Evolutionary conservation across 2,888 invertebrate genomes (phyloP), one percentile per base, ranked within the genome.

Genomic region (Ariolimax columbianus): DNA sequence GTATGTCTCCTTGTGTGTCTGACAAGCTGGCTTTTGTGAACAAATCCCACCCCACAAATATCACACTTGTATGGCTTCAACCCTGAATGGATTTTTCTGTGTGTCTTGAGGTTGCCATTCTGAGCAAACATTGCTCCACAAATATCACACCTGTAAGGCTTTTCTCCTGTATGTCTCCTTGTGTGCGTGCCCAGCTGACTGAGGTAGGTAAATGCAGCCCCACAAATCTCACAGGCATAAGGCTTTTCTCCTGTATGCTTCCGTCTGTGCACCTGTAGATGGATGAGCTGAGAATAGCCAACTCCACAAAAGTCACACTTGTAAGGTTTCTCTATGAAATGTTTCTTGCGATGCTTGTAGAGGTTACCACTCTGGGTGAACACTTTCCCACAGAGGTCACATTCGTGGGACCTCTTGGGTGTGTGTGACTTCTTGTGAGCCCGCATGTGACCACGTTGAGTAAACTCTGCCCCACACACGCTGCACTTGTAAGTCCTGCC

Each of bases 201-300:
- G 9, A 40, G 6, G 38, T 85, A 80, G 1, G 83, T 77, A 51
- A 77, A 87, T 11, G 77, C 66, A 66, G 81, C 81, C 6, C 75
- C 85, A 68, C 87, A 87, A 9, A 79, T 51, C 7, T 85, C 83
- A 77, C 87, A 87, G 17, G 33, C 51, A 73, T 85, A 87, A 6
- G 87, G 87, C n/a, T 85, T 85, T 23, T 82, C 75, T 19, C 87
- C 87, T 43, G 72, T 87, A 73, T 87, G 87, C 19, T 63, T 85
- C 19, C 85, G 43, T 77, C 85, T 73, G 80, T 87, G 86, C 2
- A 82, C 59, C 63, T 80, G 80, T 23, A 84, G 79, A 38, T 87
- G 83, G 1, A 82, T 77, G 6, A 73, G 78, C 38, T 79, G 47
- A 4, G 84, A 51, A 36, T 80, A 87, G 7, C 59, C 77, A 26